Evolutionary conservation across 1,140 invertebrate species (phyloP).

Genomic region (Bombus breviceps): DNA sequence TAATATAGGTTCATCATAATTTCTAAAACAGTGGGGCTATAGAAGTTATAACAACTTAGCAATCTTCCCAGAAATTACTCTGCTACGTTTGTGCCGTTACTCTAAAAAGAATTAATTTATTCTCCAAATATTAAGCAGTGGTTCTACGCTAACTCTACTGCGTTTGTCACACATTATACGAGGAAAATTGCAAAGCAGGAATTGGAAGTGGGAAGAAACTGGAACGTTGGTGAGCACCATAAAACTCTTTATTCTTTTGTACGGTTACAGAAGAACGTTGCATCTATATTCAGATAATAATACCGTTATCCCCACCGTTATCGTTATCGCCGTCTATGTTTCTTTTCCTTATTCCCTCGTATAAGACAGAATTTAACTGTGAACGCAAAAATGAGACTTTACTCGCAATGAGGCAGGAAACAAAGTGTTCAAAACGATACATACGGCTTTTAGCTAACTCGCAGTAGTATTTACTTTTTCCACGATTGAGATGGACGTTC

Average conservation of each 20-base stretch:
- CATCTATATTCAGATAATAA: conserved; percentile 47
- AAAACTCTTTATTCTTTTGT: conserved; percentile 22
- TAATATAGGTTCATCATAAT: too few species aligned
- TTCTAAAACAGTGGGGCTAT: too few species aligned
- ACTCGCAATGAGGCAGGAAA: not conserved
- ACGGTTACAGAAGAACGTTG: conserved; percentile 5
- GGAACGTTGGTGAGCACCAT: not conserved
- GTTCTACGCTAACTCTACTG: not conserved
- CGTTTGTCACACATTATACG: not conserved
- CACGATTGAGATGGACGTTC: not conserved
- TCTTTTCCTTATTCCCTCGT: not conserved
- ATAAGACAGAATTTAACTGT: conserved; percentile 13
- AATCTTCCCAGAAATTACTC: not conserved
- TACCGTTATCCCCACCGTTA: conserved; percentile 26
- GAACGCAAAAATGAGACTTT: conserved; percentile 35
- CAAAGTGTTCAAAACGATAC: not conserved
- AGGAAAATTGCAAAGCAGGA: not conserved
- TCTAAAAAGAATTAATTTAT: not conserved
- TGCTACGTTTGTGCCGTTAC: not conserved
- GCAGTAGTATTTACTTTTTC: not conserved
- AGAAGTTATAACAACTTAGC: too few species aligned
- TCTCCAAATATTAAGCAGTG: too few species aligned
- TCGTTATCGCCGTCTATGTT: conserved; percentile 19
- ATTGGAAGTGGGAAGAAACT: not conserved
- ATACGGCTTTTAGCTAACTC: not conserved